Evolutionary conservation across 2,797 vertebrate genomes (phyloP), one percentile per base, ranked within the genome.

Genomic region (Xiphorhynchus erythropygius): DNA sequence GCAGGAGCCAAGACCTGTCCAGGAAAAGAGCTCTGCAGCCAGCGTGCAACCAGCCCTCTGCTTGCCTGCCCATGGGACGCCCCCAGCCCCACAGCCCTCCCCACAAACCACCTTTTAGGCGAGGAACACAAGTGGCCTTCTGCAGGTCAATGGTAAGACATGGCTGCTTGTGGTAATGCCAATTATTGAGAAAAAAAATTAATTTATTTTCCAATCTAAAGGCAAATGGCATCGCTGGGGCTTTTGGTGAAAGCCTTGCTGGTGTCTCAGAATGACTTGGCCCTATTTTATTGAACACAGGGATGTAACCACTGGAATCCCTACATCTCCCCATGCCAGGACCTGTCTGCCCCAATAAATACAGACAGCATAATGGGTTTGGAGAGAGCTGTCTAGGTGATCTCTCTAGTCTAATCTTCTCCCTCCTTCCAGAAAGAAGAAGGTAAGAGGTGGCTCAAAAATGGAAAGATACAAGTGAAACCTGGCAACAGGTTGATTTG

Each of bases 1-100:
- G 85, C 75, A 46, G 80, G 89, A 1, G 8, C 55, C 7, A 9
- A 89, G 84, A 91, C 62, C 62, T 35, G 42, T 89, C 90, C 92
- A 90, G 87, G 79, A 91, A 95, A 95, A 84, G 97, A 96, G 86
- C 87, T 93, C 94, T 94, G 91, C 77, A 76, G 78, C 71, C 41
- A 80, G 33, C 2, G 25, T 75, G 65, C 84, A 59, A 27, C 42
- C 80, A 75, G 64, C 84, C 50, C 57, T 63, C 46, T 8, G 7
- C 49, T 35, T 4, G 0, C 27, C 73, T 56, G 35, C 63, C 81
- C n/a, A 3, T 0, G 0, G 52, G 16, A 55, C 13, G 30, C 22
- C 18, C 30, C 13, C 35, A 74, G 35, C 44, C 52, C 53, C 50
- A n/a, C 57, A 53, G 60, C 56, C 22, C 7, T 47, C 44, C 35